Base-by-base conservation (phyloP, 2,888 invertebrate genomes). In the Acheta domesticus region DNA sequence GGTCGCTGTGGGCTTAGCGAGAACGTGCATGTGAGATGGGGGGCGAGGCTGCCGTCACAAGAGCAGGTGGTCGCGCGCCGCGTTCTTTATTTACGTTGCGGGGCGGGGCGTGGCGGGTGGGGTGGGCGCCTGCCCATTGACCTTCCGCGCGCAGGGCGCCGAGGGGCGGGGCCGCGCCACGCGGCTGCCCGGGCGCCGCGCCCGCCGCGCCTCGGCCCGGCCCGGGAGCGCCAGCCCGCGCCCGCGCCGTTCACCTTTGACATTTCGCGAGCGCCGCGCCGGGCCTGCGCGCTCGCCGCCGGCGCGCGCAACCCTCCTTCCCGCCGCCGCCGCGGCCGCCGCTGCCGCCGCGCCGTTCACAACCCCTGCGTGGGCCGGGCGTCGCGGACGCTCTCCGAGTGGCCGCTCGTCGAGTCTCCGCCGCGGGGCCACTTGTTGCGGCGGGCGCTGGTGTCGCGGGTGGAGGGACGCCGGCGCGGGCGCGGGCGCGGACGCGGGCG, bases 161-260 rank as follows among this genome's bases (percentile, higher is more conserved):
- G 36, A 62, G 62, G 14, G 62, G 62, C 62, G 62, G 62, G 62
- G 62, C 14, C 62, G 62, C 62, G 62, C 62, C 62, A 62, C 14
- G 62, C 62, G 62, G 62, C 16, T n/a, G 62, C 16, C 16, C n/a
- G 62, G 62, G 62, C 62, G 62, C 62, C 62, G 62, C n/a, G 62
- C 16, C 62, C 16, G 62, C 62, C 62, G 62, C 62, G 62, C 62
- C 62, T 14, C 62, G 62, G 62, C 62, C 62, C 62, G 62, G 62
- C 62, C 62, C 62, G 62, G 62, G 62, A 62, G 62, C 62, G 16
- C 62, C 16, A 14, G 62, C 62, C 62, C 16, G 62, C 14, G 62
- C 62, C 62, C 62, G 62, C 62, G 62, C 62, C 62, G 62, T 62
- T 62, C 62, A 62, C 62, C 62, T 62, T 62, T 62, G 62, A 62